Conservation (phyloP, 2,113 vertebrate genomes). For the Spheniscus mendiculus region DNA sequence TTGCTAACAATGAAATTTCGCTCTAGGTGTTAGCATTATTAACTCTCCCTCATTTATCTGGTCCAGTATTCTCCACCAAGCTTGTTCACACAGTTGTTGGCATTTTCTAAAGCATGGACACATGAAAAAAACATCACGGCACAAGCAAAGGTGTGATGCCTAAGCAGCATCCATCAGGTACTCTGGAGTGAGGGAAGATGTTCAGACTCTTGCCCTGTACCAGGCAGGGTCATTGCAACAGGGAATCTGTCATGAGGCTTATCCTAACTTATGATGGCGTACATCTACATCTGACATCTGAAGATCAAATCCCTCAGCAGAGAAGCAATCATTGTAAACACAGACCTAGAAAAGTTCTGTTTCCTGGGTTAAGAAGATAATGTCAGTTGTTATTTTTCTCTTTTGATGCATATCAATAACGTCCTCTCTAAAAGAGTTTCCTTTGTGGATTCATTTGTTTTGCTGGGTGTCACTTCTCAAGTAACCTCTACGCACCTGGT, state of each 20-base stretch:
- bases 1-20: neutral
- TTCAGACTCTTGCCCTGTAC: neutral
- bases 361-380: neutral
- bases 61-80: neutral
- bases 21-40: neutral
- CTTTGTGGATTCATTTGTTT: neutral
- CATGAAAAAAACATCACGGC: neutral
- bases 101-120: neutral
- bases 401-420: neutral
- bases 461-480: neutral
- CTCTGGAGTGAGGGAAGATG: neutral
- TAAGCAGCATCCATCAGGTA: neutral
- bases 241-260: neutral
- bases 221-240: neutral
- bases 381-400: neutral
- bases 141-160: neutral
- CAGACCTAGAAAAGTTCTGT: neutral
- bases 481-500: neutral
- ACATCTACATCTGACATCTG: neutral
- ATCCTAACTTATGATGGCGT: rapidly evolving
- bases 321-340: neutral
- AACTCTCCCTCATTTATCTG: neutral
- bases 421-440: neutral
- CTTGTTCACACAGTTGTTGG: neutral
- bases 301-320: neutral